phyloP scores from a whole-genome alignment of 2,113 vertebrate genomes.

The Eurystomus gularis region DNA sequence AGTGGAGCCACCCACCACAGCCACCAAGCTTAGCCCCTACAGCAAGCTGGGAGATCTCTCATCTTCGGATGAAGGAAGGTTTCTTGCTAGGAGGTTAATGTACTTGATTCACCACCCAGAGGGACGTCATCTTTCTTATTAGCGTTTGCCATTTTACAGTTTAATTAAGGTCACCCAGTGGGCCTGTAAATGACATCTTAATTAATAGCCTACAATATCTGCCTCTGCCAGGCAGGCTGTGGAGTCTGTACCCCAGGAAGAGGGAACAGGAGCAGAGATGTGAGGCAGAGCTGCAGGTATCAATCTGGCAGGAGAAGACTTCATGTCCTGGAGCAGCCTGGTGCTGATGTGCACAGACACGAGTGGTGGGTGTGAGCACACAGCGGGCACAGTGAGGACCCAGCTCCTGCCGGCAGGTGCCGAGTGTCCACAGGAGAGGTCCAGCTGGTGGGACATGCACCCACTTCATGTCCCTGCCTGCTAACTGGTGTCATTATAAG shows the following conservation, averaged over 20 bases:
- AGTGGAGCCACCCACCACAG: not conserved
- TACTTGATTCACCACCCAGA: not conserved
- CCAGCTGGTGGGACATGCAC: not conserved
- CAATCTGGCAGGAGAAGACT: not conserved
- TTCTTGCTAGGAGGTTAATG: slow-evolving; percentile 29
- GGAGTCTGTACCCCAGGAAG: not conserved
- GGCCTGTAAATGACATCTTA: slow-evolving; percentile 64
- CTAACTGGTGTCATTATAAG: not conserved
- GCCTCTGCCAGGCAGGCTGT: not conserved
- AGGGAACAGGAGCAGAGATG: fast-evolving
- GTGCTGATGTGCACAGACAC: too few relatives aligned
- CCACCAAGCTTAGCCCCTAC: not conserved
- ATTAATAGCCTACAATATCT: slow-evolving; percentile 40
- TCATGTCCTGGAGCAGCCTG: fast-evolving
- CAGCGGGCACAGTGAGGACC: not conserved
- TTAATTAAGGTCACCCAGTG: slow-evolving; percentile 64
- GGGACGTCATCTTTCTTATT: slow-evolving; percentile 47
- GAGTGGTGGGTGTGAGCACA: not conserved
- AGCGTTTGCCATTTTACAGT: slow-evolving; percentile 40
- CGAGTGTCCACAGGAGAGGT: not conserved
- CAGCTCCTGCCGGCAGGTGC: not conserved
- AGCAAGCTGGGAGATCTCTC: not conserved
- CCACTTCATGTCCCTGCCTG: not conserved
- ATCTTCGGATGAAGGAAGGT: not conserved
- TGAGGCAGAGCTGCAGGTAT: not conserved